Percentiles rank a stretch among this genome's conserved stretches.
Conservation (phyloP, 2,113 vertebrate species). For the Pleuronectes platessa region DNA sequence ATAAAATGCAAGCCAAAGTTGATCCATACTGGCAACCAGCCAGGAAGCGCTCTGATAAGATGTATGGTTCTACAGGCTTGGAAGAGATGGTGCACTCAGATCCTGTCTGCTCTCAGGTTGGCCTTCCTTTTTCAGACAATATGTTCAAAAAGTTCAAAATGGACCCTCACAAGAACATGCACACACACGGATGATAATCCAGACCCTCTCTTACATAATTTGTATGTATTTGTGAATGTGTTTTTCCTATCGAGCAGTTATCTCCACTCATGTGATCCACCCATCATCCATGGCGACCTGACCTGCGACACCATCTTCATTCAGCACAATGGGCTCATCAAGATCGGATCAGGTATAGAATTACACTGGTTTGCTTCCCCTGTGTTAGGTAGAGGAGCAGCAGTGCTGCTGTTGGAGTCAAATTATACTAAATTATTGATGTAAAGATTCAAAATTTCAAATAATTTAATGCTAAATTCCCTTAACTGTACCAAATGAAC, state of each 20-base stretch:
- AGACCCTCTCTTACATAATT: neutral
- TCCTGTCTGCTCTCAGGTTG: slow-evolving; percentile 96
- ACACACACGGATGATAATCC: neutral
- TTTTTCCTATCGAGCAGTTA: slow-evolving; percentile 53
- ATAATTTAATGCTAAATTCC: neutral
- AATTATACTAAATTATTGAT: slow-evolving; percentile 38
- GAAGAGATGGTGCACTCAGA: slow-evolving; percentile 98
- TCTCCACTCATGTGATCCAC: slow-evolving; percentile 84
- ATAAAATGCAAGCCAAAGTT: neutral
- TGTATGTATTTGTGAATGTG: slow-evolving; percentile 18
- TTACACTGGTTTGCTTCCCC: slow-evolving; percentile 10
- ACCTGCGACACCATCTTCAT: slow-evolving; percentile 99
- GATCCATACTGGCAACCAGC: neutral
- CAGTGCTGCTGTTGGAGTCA: slow-evolving; percentile 1
- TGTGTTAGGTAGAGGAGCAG: slow-evolving; percentile 7
- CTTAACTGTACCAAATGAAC: neutral
- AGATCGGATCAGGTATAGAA: slow-evolving; percentile 94
- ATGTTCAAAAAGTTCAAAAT: neutral
- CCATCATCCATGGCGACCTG: slow-evolving; percentile 85
- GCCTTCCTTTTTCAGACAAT: slow-evolving; percentile 34
- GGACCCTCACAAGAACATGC: neutral
- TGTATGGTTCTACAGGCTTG: slow-evolving; percentile 87
- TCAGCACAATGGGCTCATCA: slow-evolving; percentile 98
- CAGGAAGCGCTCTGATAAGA: slow-evolving; percentile 29
- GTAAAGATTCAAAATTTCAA: neutral